These are phyloP conservation scores for Meteorus cinctellus DNA, from an alignment of 2,888 invertebrate species.

Conservation along the genomic window DNA sequence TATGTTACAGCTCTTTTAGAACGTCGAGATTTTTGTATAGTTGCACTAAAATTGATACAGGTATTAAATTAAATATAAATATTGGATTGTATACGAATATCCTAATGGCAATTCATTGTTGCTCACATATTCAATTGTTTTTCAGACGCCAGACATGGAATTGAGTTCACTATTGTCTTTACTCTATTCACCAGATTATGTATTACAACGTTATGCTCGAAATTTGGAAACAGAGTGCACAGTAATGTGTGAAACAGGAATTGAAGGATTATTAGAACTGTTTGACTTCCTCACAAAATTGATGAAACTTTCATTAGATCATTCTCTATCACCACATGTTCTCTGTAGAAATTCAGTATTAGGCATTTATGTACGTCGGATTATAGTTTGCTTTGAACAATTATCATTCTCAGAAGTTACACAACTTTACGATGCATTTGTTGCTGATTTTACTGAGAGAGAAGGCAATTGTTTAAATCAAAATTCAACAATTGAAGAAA, in stretches of 20 bases:
- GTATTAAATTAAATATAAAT: slow-evolving; percentile 65
- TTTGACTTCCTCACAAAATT: slow-evolving; percentile 80
- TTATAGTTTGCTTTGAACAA: slow-evolving; percentile 87
- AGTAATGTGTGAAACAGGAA: slow-evolving; percentile 76
- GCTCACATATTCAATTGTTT: slow-evolving; percentile 49
- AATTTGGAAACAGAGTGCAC: slow-evolving; percentile 78
- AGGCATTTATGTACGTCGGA: slow-evolving; percentile 88
- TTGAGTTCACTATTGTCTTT: slow-evolving; percentile 80
- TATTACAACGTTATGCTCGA: slow-evolving; percentile 77
- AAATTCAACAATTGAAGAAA: slow-evolving; percentile 34
- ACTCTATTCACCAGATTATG: slow-evolving; percentile 79
- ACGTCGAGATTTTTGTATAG: slow-evolving; percentile 86
- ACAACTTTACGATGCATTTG: slow-evolving; percentile 82
- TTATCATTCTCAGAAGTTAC: slow-evolving; percentile 89
- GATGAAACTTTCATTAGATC: slow-evolving; percentile 74
- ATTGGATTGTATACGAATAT: slow-evolving; percentile 4
- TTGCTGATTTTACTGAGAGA: slow-evolving; percentile 75
- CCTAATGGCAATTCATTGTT: neutral
- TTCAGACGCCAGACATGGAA: slow-evolving; percentile 85
- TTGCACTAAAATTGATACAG: slow-evolving; percentile 86
- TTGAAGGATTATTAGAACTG: slow-evolving; percentile 77
- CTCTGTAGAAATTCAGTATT: slow-evolving; percentile 72
- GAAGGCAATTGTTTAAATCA: neutral
- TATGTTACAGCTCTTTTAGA: slow-evolving; percentile 74
- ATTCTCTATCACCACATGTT: slow-evolving; percentile 59